Evolutionary conservation across 2,113 vertebrate species (phyloP), one percentile per base, ranked within the genome.

Genomic region (Boulengerochromis microlepis): DNA sequence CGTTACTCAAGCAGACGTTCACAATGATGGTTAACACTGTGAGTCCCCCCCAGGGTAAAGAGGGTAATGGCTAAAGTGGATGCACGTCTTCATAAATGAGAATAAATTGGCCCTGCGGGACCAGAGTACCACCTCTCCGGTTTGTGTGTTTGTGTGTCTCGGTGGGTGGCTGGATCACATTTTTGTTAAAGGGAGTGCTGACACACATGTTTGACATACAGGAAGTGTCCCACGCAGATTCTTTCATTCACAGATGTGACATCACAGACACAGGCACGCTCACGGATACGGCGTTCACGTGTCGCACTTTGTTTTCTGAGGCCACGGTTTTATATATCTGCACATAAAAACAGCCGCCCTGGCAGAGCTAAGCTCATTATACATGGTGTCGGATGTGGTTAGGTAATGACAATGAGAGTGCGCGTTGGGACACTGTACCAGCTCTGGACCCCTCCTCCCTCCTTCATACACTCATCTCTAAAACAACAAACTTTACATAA

Each of bases 111-210:
- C 92, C 92, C 87, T 54, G 10, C 2, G 85, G 90, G 93, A 92
- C 83, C 50, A 45, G 35, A 85, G 74, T 83, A 83, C 66, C 85
- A 88, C 87, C 90, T 87, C 80, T 64, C 64, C 81, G 31, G 54
- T 52, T 24, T 89, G 80, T 91, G 57, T 90, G 84, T 85, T 69
- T 82, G 22, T 80, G 50, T 85, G 83, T 90, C 84, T 85, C 8
- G 2, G 91, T 92, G 91, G 88, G 91, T 89, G 90, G 94, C 93
- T 91, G 82, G 82, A 92, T 93, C 83, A 86, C 95, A 96, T 96
- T 96, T 93, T 94, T 96, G 71, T 87, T 66, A 89, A 89, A 93
- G 91, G 94, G 91, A 93, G 94, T 94, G 92, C 80, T 93, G 87
- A 94, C 89, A 89, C 93, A 93, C 83, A 71, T 90, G 87, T 92